These are phyloP conservation scores for Cheilosia impressa DNA, from an alignment of 2,888 invertebrate species.

Conservation along the genomic window DNA sequence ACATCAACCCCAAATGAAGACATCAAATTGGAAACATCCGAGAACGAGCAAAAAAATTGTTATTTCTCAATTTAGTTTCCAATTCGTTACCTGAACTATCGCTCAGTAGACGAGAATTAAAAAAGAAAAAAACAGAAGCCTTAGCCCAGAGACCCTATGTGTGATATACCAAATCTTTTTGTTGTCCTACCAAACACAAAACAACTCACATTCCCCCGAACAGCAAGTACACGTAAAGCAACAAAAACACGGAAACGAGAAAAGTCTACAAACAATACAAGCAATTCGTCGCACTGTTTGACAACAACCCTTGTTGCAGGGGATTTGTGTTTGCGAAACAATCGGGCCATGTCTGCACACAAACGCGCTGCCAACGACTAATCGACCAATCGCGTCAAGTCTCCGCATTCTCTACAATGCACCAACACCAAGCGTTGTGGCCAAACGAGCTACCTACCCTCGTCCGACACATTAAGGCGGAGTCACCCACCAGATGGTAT, in stretches of 20 bases:
- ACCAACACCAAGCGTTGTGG: slow-evolving; percentile 21
- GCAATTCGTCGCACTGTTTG: slow-evolving; percentile 72
- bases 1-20: slow-evolving; percentile 68
- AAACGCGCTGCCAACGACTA: slow-evolving; percentile 47
- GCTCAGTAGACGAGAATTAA: not conserved
- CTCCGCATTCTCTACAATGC: slow-evolving; percentile 54
- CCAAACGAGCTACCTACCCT: slow-evolving; percentile 52
- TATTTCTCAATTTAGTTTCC: slow-evolving; percentile 21
- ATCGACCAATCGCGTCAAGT: slow-evolving; percentile 64
- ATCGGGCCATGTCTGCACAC: slow-evolving; percentile 64
- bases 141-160: slow-evolving; percentile 38
- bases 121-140: slow-evolving; percentile 50
- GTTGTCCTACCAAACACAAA: slow-evolving; percentile 68
- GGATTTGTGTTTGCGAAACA: slow-evolving; percentile 73
- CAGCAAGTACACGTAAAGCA: slow-evolving; percentile 32
- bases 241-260: slow-evolving; percentile 68
- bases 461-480: slow-evolving; percentile 77
- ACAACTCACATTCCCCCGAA: slow-evolving; percentile 47
- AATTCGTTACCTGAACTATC: slow-evolving; percentile 57
- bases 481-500: slow-evolving; percentile 77
- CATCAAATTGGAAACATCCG: slow-evolving; percentile 37
- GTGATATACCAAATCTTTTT: slow-evolving; percentile 57
- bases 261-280: slow-evolving; percentile 75
- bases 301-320: slow-evolving; percentile 73
- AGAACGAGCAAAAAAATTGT: slow-evolving; percentile 21